Evolutionary conservation across 2,113 vertebrate genomes (phyloP).

Genomic region (Corydoras maculifer): DNA sequence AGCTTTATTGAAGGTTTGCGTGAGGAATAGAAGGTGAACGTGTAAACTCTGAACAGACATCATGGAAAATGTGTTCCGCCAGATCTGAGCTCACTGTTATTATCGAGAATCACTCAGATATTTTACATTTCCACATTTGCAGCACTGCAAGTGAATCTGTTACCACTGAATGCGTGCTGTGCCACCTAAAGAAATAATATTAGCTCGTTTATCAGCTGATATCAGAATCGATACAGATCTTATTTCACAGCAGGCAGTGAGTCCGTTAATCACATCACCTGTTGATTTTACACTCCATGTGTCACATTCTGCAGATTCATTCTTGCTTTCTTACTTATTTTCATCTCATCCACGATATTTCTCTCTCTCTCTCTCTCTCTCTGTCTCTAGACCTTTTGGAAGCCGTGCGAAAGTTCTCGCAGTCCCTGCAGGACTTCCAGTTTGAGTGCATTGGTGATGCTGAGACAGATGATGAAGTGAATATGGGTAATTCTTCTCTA

Average conservation of each 20-base stretch:
- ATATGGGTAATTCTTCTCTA: slow-evolving; percentile 76
- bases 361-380: background rate
- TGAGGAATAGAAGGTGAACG: background rate
- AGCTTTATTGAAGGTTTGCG: background rate
- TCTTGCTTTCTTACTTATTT: background rate
- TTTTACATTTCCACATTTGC: too few species aligned
- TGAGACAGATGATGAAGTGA: slow-evolving; percentile 95
- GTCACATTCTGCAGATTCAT: too few species aligned
- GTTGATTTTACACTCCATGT: too few species aligned
- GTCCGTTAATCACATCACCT: too few species aligned
- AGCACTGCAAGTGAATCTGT: too few species aligned
- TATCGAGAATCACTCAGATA: too few species aligned
- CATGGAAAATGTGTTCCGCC: background rate
- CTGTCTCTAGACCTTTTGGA: slow-evolving; percentile 76
- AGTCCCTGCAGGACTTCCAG: slow-evolving; percentile 91
- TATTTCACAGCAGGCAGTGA: too few species aligned
- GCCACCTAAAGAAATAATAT: too few species aligned
- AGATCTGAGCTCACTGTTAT: background rate
- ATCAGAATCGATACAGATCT: too few species aligned
- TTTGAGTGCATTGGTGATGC: slow-evolving; percentile 95
- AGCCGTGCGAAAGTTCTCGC: slow-evolving; percentile 90
- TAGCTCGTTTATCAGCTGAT: too few species aligned
- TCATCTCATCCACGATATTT: background rate
- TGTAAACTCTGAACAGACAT: background rate
- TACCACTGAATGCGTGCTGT: too few species aligned